Base-by-base conservation (phyloP, 2,113 vertebrate species). In the Hippopotamus amphibius region DNA sequence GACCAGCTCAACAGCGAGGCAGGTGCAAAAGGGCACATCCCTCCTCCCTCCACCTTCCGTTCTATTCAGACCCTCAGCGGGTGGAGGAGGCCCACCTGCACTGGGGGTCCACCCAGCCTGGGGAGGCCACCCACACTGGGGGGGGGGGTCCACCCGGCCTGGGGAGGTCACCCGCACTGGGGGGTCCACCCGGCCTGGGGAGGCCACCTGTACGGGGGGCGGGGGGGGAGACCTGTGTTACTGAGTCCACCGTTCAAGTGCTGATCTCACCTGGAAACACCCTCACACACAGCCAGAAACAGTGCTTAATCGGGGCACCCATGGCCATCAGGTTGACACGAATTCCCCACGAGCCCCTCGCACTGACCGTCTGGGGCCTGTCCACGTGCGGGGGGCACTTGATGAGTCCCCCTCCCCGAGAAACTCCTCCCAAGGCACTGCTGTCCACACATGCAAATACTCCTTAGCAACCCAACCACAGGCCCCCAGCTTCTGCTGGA, bases 381-480 rank as follows among this genome's bases (percentile, higher is more conserved):
- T 14, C 11, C 10, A 5, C 30, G 12, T 76, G 15, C 22, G 30
- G 37, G 57, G 57, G 21, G 9, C 65, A 16, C 12, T 37, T 6
- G 14, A 50, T 68, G 13, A 7, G 46, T 24, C 55, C 30, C 50
- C 53, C 41, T 46, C 61, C 28, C 11, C 4, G 21, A 61, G 57
- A 57, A 14, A n/a, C 76, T n/a, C 48, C 17, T 2, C 6, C 19
- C 10, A 4, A 0, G 24, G 53, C 71, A 17, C 9, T 14, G 4
- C 5, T 33, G 15, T 24, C 7, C 21, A 55, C n/a, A 22, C 68
- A 41, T 1, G 17, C 1, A 2, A 46, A 28, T 33, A 4, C 2
- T 12, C 37, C 69, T 61, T n/a, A 9, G 21, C 16, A 30, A 2
- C 33, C 4, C 26, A 43, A 43, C 16, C 33, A 7, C 33, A 59